Conservation (phyloP, 2,888 invertebrate species). For the Trissoscelio sp. region DNA sequence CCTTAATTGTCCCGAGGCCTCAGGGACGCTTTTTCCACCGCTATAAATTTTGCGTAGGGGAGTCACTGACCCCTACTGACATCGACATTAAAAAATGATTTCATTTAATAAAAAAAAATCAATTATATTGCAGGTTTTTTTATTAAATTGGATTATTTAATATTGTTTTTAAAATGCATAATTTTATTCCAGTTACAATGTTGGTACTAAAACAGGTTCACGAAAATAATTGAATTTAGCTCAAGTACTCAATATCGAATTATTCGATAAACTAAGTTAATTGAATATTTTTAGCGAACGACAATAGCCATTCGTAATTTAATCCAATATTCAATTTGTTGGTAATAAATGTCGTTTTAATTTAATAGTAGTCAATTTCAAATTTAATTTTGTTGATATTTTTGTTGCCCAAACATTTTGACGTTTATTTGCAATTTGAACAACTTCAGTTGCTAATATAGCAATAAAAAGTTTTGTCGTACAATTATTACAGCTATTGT, state of each 20-base stretch:
- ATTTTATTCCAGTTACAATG: neutral
- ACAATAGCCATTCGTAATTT: neutral
- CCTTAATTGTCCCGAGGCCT: conserved; percentile 31
- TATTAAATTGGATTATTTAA: neutral
- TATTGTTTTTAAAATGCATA: neutral
- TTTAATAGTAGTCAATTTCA: neutral
- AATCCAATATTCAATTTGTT: conserved; percentile 5
- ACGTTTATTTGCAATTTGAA: too few species aligned
- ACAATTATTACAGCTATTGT: too few species aligned
- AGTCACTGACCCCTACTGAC: conserved; percentile 3
- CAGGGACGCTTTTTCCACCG: conserved; percentile 2
- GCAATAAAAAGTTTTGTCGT: too few species aligned
- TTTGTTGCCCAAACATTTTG: too few species aligned
- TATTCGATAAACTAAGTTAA: conserved; percentile 8
- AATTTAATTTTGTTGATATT: neutral
- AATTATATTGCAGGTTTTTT: too few species aligned
- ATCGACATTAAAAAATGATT: too few species aligned
- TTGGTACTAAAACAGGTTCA: neutral
- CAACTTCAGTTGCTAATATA: too few species aligned
- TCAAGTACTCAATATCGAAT: neutral
- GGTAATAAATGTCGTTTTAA: neutral
- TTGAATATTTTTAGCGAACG: neutral
- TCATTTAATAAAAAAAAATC: too few species aligned
- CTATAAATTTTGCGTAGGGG: neutral
- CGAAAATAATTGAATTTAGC: conserved; percentile 13